A percentile compares a stretch with the other conserved stretches of the same genome.
Evolutionary conservation across 2,113 vertebrate species (phyloP).

Genomic region (Poeciliopsis retropinna): DNA sequence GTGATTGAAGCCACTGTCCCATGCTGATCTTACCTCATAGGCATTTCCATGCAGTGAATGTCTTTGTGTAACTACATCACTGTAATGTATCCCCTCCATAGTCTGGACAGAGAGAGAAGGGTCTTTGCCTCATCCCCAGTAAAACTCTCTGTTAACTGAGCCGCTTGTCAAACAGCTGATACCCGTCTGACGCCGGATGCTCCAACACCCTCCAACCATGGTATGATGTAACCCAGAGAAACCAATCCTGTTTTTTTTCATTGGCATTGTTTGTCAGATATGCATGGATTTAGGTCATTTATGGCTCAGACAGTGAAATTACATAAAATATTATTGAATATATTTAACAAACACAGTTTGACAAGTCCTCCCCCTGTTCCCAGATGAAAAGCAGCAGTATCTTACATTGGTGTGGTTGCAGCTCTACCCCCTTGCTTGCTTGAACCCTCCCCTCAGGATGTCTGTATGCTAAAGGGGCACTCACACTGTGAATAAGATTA

Average conservation of each 20-base stretch:
- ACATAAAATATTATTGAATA: constrained; percentile 73
- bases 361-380: constrained; percentile 53
- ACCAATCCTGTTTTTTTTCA: constrained; percentile 53
- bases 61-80: constrained; percentile 78
- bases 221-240: constrained; percentile 77
- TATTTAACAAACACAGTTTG: constrained; percentile 65
- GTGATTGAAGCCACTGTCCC: constrained; percentile 79
- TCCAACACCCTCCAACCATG: constrained; percentile 69
- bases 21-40: constrained; percentile 74
- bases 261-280: constrained; percentile 70
- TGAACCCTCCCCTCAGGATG: constrained; percentile 75
- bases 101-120: constrained; percentile 60
- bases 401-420: constrained; percentile 48
- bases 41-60: constrained; percentile 67
- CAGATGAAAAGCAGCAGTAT: constrained; percentile 55
- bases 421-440: constrained; percentile 59
- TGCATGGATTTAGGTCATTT: constrained; percentile 78
- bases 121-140: constrained; percentile 63
- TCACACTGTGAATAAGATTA: constrained; percentile 81
- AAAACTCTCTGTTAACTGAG: constrained; percentile 70
- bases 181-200: constrained; percentile 70
- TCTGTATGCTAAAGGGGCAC: constrained; percentile 80
- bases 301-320: constrained; percentile 77
- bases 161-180: constrained; percentile 78
- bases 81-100: constrained; percentile 75